Conservation (phyloP, 1,140 invertebrate genomes). For the Batillaria attramentaria region DNA sequence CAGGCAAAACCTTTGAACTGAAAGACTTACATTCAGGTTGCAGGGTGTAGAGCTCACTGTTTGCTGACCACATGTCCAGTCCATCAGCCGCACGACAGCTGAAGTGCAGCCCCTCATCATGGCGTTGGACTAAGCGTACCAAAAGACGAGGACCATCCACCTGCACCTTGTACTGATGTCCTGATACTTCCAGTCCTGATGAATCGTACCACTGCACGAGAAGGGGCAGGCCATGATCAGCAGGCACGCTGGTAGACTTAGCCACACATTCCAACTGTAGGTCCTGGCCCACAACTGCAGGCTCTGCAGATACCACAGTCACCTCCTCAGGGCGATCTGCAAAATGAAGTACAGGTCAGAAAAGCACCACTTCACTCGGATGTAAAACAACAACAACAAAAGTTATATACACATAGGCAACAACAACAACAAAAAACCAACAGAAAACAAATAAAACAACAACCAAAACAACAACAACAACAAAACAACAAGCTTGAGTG, state of each 20-base stretch:
- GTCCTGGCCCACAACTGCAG: neutral
- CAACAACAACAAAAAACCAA: too few species aligned
- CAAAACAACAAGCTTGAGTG: too few species aligned
- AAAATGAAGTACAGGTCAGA: too few species aligned
- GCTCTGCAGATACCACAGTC: neutral
- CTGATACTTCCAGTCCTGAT: neutral
- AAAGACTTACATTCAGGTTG: constrained; percentile 28
- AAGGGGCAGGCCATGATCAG: neutral
- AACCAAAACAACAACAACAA: too few species aligned
- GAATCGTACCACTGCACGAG: neutral
- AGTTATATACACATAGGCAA: too few species aligned
- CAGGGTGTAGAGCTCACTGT: constrained; percentile 1
- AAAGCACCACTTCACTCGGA: too few species aligned
- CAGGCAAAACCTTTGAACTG: too few species aligned
- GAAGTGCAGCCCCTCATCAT: neutral
- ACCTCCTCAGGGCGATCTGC: constrained; percentile 1
- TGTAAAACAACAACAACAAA: too few species aligned
- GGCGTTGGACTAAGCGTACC: neutral
- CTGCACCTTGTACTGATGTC: neutral
- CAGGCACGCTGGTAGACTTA: constrained; percentile 10
- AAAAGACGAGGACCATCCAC: neutral
- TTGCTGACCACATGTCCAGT: neutral
- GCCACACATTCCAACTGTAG: neutral
- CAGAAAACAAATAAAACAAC: too few species aligned
- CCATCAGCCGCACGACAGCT: constrained; percentile 2